phyloP scores from a whole-genome alignment of 2,113 vertebrate species.

The Pyrgilauda ruficollis region DNA sequence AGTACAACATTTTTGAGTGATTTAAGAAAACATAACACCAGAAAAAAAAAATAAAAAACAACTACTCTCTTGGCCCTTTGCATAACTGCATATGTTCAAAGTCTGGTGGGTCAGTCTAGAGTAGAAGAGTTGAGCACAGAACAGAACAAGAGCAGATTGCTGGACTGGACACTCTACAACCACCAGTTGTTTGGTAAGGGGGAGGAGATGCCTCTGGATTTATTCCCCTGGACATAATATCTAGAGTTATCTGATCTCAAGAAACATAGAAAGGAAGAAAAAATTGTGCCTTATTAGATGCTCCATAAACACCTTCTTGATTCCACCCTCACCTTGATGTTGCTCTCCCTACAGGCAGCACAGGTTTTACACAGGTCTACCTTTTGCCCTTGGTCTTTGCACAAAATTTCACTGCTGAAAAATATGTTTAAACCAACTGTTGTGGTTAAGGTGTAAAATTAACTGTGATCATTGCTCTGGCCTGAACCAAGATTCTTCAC shows the following conservation, averaged over 20 bases:
- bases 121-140: not conserved
- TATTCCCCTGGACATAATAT: not conserved
- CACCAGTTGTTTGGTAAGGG: not conserved
- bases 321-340: not conserved
- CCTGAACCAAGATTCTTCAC: not conserved
- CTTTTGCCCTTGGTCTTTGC: not conserved
- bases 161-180: not conserved
- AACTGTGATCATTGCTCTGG: not conserved
- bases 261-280: not conserved
- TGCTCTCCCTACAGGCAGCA: not conserved
- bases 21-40: not conserved
- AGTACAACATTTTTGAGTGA: not conserved
- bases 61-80: not conserved
- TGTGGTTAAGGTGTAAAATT: not conserved
- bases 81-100: not conserved
- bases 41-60: fast-evolving
- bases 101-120: not conserved
- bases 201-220: not conserved
- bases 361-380: not conserved
- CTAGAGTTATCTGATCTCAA: not conserved
- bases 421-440: not conserved
- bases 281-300: not conserved
- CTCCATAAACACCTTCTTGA: not conserved
- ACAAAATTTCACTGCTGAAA: not conserved
- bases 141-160: not conserved